Conservation (phyloP, 2,888 invertebrate genomes). For the Machimus rusticus region DNA sequence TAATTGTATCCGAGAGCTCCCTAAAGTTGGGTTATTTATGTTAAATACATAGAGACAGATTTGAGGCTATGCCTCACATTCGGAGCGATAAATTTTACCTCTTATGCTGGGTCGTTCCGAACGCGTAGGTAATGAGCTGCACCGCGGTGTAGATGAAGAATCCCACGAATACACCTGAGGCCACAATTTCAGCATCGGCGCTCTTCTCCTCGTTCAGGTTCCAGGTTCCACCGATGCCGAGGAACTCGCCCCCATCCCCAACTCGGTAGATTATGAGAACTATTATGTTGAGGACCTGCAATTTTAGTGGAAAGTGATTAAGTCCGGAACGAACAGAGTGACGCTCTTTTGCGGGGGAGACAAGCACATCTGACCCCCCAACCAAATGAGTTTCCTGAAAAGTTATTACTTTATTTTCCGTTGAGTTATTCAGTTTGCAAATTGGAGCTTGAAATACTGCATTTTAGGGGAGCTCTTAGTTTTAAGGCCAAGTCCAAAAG, state of each 20-base stretch:
- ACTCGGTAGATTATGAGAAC: slow-evolving; percentile 82
- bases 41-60: not conserved
- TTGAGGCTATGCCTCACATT: not conserved
- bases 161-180: slow-evolving; percentile 86
- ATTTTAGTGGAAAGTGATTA: not conserved
- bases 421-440: not conserved
- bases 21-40: slow-evolving; percentile 62
- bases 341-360: not conserved
- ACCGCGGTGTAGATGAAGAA: slow-evolving; percentile 85
- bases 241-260: slow-evolving; percentile 82
- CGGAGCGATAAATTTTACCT: slow-evolving; percentile 62
- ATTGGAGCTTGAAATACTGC: not conserved
- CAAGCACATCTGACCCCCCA: not conserved
- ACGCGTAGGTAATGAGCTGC: slow-evolving; percentile 77
- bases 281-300: slow-evolving; percentile 81
- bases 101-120: slow-evolving; percentile 81
- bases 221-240: slow-evolving; percentile 90
- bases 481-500: not conserved
- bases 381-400: not conserved
- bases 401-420: not conserved
- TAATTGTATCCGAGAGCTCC: slow-evolving; percentile 79
- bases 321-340: not conserved
- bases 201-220: slow-evolving; percentile 89
- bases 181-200: slow-evolving; percentile 86
- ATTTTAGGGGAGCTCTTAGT: not conserved